Conservation (phyloP, 2,888 invertebrate species). For the Chironomus tentans region DNA sequence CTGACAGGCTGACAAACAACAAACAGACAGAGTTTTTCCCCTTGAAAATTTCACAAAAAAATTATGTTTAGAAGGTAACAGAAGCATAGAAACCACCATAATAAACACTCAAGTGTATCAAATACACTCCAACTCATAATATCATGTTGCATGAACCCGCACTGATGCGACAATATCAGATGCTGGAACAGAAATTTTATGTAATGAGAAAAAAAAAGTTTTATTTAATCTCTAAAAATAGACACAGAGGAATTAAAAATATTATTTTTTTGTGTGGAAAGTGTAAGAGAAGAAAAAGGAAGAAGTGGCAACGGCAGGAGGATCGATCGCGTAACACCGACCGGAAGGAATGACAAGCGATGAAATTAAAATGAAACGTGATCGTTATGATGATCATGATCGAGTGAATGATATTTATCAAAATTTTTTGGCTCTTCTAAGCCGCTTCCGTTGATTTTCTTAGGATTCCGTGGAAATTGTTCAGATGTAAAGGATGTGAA, state of each 20-base stretch:
- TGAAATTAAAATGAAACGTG: neutral
- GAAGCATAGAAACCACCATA: conserved; percentile 17
- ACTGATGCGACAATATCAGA: neutral
- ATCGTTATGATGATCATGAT: neutral
- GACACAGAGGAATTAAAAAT: neutral
- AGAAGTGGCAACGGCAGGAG: neutral
- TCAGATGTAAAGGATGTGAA: no score
- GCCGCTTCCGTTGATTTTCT: no score
- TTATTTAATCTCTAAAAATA: neutral
- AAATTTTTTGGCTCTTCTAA: no score
- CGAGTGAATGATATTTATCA: no score
- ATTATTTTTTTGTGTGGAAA: no score
- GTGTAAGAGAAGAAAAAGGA: no score
- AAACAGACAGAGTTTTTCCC: neutral
- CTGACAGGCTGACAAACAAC: neutral
- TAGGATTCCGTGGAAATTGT: no score
- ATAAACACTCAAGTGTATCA: conserved; percentile 11
- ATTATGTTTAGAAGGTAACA: conserved; percentile 12
- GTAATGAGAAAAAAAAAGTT: neutral
- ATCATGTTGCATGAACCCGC: conserved; percentile 18
- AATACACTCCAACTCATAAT: neutral
- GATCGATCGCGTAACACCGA: neutral
- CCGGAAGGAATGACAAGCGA: neutral
- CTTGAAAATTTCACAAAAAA: no score
- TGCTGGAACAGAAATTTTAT: neutral